Evolutionary conservation across 1,140 invertebrate genomes (phyloP), one percentile per base, ranked within the genome.

Genomic region (Periplaneta americana): DNA sequence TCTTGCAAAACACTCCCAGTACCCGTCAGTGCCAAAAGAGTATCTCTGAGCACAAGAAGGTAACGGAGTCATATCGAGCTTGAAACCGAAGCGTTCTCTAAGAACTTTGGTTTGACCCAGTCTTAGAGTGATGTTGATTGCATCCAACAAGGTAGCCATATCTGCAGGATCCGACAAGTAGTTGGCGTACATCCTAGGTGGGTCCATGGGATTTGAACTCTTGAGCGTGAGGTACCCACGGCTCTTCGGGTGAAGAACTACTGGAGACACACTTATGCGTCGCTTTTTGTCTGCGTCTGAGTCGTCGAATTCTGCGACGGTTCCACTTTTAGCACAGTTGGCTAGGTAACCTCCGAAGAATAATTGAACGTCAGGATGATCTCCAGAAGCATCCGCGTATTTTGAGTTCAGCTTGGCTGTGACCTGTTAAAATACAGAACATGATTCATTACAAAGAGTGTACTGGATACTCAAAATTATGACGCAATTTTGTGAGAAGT

Each of bases 311-410:
- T 82, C 83, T 4, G 66, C 79, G 6, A 82, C 79, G 91, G 95
- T 94, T 22, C 95, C 95, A 0, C 95, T 96, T 85, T 93, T 92
- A 10, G 95, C 94, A 84, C 95, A 96, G 85, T 95, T 94, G 0
- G 95, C 95, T 74, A 96, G 87, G 85, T 95, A 96, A 0, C 95
- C 95, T 0, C 87, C 84, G 36, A 85, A 84, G 10, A 88, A 87
- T 22, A 85, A 84, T 76, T 86, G 84, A 11, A 84, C 86, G 81
- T 84, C 83, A 57, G 84, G 85, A 39, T 88, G 82, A n/a, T 87
- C 85, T 66, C 88, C 84, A 83, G 89, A 89, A 80, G 90, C 87
- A n/a, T 92, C 85, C 18, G 89, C 91, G 48, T 89, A 85, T 11
- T 90, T 91, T 57, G 86, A 85, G 77, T 89, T 90, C 15, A 82